Conservation (phyloP, 2,888 invertebrate genomes). For the Patella ulyssiponensis region DNA sequence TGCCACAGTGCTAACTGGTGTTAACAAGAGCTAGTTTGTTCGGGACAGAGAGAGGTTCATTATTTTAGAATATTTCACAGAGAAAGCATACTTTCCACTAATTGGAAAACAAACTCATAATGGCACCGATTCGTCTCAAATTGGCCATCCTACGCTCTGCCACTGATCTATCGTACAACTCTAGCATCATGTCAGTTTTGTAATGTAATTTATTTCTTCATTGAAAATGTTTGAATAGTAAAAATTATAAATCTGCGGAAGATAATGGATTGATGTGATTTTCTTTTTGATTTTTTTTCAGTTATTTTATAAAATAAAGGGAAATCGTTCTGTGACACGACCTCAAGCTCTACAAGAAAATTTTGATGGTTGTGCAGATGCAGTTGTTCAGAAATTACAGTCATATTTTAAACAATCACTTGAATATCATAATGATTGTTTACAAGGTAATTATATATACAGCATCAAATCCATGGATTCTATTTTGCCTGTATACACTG, state of each 20-base stretch:
- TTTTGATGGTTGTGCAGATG: conserved; percentile 68
- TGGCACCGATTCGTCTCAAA: too few relatives aligned
- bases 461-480: background rate
- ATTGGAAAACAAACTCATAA: too few relatives aligned
- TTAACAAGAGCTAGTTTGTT: too few relatives aligned
- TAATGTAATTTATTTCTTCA: background rate
- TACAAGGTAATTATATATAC: conserved; percentile 61
- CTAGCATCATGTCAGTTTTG: background rate
- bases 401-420: conserved; percentile 68
- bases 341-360: conserved; percentile 71
- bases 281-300: conserved; percentile 38
- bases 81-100: too few relatives aligned
- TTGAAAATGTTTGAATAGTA: background rate
- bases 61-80: too few relatives aligned
- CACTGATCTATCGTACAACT: too few relatives aligned
- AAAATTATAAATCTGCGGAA: background rate
- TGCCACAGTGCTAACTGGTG: too few relatives aligned
- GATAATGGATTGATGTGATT: background rate
- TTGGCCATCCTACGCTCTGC: too few relatives aligned
- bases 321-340: conserved; percentile 65
- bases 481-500: background rate
- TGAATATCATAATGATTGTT: conserved; percentile 70
- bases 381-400: conserved; percentile 67
- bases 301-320: conserved; percentile 70
- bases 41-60: too few relatives aligned